Evolutionary conservation across 1,140 invertebrate species (phyloP), one percentile per base, ranked within the genome.

Genomic region (Contarinia nasturtii): DNA sequence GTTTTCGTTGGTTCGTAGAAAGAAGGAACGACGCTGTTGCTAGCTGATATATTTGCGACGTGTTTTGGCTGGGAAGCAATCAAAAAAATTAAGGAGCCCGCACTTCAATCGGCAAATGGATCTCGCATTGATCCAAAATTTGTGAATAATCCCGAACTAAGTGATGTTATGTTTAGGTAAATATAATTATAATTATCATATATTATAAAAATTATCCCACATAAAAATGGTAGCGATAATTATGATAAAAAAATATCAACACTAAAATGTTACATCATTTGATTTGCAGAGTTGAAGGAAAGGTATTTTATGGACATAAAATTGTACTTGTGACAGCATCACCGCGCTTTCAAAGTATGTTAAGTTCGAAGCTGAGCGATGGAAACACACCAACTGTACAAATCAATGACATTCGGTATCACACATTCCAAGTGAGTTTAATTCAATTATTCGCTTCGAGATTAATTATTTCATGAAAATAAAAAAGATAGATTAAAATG

Each of bases 241-340:
- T 5, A 27, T 27, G 27, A 27, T 10, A 27, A 27, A 27, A 40
- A 15, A 15, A 15, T 14, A 40, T 7, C 14, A 40, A 18, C 37
- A 14, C 18, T 15, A 4, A 40, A 7, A 14, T n/a, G 3, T 40
- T 27, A 27, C 27, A 27, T 10, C 33, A 37, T 36, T 4, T 45
- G 8, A 49, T 22, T 58, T 57, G 17, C 51, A 73, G 85, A 56
- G 86, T 93, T 10, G 87, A 91, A 66, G 86, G 86, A 1, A 73
- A 84, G 47, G 72, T 91, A n/a, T 92, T 93, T 64, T 92, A 91
- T 62, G 88, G 86, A 1, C 89, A 93, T 61, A 91, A 90, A 70
- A 91, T 92, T 46, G 86, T 93, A 22, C 67, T 93, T 27, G 84
- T 92, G 19, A 92, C 87, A 11, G 86, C 86, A 34, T 92, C 87